phyloP scores from a whole-genome alignment of 2,888 invertebrate genomes.

The Tethea ocularis region DNA sequence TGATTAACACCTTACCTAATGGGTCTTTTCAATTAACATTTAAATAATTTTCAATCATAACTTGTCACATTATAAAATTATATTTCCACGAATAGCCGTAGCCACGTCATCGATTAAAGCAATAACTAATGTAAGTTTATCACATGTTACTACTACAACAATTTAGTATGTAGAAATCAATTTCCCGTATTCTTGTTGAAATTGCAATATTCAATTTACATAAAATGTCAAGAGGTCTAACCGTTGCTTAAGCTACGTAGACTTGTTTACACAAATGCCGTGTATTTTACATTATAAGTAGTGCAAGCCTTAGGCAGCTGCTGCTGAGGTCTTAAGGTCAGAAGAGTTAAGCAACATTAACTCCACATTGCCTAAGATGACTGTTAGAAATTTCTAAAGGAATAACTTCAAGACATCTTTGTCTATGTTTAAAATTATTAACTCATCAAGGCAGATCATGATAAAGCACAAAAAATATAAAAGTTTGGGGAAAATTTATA shows the following conservation, averaged over 20 bases:
- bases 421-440: too few relatives aligned
- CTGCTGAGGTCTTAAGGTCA: not conserved
- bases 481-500: not conserved
- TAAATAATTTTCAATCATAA: not conserved
- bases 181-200: not conserved
- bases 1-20: too few relatives aligned
- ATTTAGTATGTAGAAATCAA: not conserved
- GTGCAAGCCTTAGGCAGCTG: not conserved
- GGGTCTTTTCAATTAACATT: not conserved
- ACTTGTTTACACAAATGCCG: not conserved
- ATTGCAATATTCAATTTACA: not conserved
- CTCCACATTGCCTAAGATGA: not conserved
- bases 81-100: not conserved
- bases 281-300: not conserved
- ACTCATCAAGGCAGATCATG: not conserved
- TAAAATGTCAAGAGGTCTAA: constrained; percentile 3
- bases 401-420: too few relatives aligned
- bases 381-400: not conserved
- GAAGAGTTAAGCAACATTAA: not conserved
- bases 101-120: not conserved
- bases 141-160: not conserved
- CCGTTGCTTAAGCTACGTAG: not conserved
- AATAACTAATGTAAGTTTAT: not conserved
- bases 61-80: not conserved
- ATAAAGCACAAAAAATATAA: not conserved